phyloP scores from a whole-genome alignment of 2,797 vertebrate species.

The Melanotaenia boesemani region DNA sequence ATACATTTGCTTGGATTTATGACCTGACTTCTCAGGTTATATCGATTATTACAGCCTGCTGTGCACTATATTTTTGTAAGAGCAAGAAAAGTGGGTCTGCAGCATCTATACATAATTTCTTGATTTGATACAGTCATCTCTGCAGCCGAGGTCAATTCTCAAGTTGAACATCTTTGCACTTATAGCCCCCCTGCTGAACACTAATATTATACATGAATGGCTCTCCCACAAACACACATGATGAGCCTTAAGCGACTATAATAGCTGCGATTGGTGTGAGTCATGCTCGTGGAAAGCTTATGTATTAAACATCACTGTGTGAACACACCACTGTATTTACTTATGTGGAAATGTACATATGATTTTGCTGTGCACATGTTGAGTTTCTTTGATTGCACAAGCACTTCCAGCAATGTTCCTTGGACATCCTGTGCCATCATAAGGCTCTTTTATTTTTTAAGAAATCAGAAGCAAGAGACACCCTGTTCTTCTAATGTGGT shows the following conservation, averaged over 20 bases:
- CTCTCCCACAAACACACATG: constrained; percentile 6
- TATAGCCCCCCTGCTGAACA: constrained; percentile 43
- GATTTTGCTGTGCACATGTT: constrained; percentile 25
- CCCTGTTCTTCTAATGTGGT: constrained; percentile 33
- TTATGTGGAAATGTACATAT: constrained; percentile 10
- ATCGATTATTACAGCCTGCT: constrained; percentile 69
- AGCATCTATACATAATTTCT: constrained; percentile 61
- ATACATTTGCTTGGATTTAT: constrained; percentile 75
- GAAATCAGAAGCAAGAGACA: constrained; percentile 44
- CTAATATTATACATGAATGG: constrained; percentile 40
- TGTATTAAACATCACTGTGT: constrained; percentile 64
- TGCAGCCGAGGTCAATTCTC: constrained; percentile 66
- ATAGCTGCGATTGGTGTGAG: constrained; percentile 65
- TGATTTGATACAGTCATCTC: constrained; percentile 58
- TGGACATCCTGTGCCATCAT: constrained; percentile 21
- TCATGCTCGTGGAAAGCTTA: constrained; percentile 67
- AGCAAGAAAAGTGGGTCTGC: constrained; percentile 63
- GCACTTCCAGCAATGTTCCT: constrained; percentile 35
- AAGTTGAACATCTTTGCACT: constrained; percentile 52
- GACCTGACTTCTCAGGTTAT: constrained; percentile 63
- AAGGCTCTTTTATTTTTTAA: constrained; percentile 11
- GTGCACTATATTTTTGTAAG: constrained; percentile 59
- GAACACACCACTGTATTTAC: constrained; percentile 30
- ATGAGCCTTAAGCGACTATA: constrained; percentile 57
- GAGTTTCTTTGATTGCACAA: constrained; percentile 42